These are phyloP conservation scores for Hemibagrus guttatus DNA, from an alignment of 2,797 vertebrate genomes.

Conservation along the genomic window DNA sequence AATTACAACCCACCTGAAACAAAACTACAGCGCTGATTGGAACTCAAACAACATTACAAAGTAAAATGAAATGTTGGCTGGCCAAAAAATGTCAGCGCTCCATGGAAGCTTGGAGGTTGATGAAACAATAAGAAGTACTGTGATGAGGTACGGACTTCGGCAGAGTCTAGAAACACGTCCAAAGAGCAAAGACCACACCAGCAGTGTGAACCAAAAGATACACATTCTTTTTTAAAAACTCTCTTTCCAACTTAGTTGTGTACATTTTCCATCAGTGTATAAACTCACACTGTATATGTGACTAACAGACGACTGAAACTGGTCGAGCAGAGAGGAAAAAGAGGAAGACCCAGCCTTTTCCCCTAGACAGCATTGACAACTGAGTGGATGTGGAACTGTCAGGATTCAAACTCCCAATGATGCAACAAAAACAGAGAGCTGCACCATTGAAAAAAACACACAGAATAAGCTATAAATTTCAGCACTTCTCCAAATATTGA, in stretches of 20 bases:
- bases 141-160: not conserved
- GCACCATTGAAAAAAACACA: not conserved
- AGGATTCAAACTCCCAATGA: not conserved
- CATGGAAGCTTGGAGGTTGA: not conserved
- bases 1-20: constrained; percentile 32
- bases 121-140: constrained; percentile 1
- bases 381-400: not conserved
- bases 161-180: not conserved
- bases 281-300: not conserved
- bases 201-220: not conserved
- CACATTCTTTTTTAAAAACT: not conserved
- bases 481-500: not conserved
- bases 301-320: not conserved
- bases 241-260: not conserved
- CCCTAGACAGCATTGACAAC: not conserved
- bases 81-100: not conserved
- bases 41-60: constrained; percentile 19
- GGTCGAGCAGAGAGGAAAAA: not conserved
- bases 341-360: not conserved
- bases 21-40: constrained; percentile 18
- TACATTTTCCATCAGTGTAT: not conserved
- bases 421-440: not conserved
- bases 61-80: constrained; percentile 15
- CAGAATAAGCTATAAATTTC: not conserved
- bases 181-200: not conserved